A percentile compares a stretch with the other conserved stretches of the same genome.
Conservation (phyloP, 2,888 invertebrate genomes). For the Iphiclides podalirius region DNA sequence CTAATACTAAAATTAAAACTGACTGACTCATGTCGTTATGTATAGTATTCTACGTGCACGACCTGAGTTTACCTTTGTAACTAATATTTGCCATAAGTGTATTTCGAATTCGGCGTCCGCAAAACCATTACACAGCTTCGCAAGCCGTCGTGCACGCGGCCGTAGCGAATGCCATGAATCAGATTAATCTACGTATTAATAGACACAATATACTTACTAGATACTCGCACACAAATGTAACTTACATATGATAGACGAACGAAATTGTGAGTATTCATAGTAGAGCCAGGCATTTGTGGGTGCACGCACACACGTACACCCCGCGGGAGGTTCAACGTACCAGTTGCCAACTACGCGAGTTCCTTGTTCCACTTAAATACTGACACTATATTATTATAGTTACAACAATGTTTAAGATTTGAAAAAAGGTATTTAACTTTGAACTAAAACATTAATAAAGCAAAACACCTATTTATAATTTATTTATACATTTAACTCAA, state of each 20-base stretch:
- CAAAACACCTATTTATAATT: no score
- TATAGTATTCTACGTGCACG: constrained; percentile 10
- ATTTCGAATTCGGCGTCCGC: background rate
- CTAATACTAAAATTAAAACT: background rate
- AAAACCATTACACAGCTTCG: background rate
- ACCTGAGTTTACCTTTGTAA: no score
- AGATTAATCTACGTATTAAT: constrained; percentile 48
- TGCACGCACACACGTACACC: constrained; percentile 38
- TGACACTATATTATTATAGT: constrained; percentile 77
- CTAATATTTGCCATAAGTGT: no score
- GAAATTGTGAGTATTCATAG: constrained; percentile 32
- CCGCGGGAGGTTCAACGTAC: constrained; percentile 72
- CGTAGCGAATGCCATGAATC: constrained; percentile 57
- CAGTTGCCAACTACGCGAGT: constrained; percentile 74
- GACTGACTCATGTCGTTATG: background rate
- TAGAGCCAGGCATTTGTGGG: constrained; percentile 36
- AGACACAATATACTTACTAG: constrained; percentile 33
- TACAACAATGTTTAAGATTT: constrained; percentile 66
- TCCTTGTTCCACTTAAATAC: constrained; percentile 79
- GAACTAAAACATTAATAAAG: no score
- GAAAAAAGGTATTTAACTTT: constrained; percentile 22
- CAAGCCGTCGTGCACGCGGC: constrained; percentile 37
- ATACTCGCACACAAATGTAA: constrained; percentile 29
- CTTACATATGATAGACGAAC: constrained; percentile 26
- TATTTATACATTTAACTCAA: no score